Percentiles rank a stretch among this genome's conserved stretches.
Conservation (phyloP, 2,888 invertebrate species). For the Euphydryas editha region DNA sequence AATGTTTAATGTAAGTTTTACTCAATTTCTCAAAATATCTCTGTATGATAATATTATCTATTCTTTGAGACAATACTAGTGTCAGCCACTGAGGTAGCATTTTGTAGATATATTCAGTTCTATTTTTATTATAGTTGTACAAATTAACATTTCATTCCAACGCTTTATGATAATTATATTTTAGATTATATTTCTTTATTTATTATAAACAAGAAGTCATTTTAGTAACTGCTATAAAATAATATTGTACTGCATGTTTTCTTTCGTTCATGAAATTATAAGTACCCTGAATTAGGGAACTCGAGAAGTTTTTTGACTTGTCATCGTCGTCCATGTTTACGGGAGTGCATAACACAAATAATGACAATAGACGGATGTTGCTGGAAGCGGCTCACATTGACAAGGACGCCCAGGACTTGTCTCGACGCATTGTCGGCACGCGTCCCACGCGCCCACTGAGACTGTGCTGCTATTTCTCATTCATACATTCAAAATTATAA, state of each 20-base stretch:
- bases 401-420: slow-evolving; percentile 83
- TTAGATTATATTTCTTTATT: too few species aligned
- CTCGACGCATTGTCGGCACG: slow-evolving; percentile 77
- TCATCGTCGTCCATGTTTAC: slow-evolving; percentile 72
- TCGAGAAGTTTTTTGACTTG: slow-evolving; percentile 49
- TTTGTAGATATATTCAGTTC: too few species aligned
- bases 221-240: not conserved
- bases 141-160: too few species aligned
- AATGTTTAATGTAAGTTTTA: too few species aligned
- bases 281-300: not conserved
- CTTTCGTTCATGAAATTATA: not conserved
- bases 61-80: too few species aligned
- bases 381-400: slow-evolving; percentile 83
- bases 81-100: too few species aligned
- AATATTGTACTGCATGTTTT: not conserved
- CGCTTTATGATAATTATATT: too few species aligned
- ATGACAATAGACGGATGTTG: slow-evolving; percentile 83
- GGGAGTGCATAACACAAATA: slow-evolving; percentile 79
- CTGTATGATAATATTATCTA: too few species aligned
- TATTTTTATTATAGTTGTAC: too few species aligned
- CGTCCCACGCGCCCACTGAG: slow-evolving; percentile 74
- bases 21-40: too few species aligned
- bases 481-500: slow-evolving; percentile 83
- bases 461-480: slow-evolving; percentile 77
- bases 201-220: too few species aligned